A percentile compares a stretch with the other conserved stretches of the same genome.
phyloP scores from a whole-genome alignment of 2,113 vertebrate species.

The Colistium nudipinnis region DNA sequence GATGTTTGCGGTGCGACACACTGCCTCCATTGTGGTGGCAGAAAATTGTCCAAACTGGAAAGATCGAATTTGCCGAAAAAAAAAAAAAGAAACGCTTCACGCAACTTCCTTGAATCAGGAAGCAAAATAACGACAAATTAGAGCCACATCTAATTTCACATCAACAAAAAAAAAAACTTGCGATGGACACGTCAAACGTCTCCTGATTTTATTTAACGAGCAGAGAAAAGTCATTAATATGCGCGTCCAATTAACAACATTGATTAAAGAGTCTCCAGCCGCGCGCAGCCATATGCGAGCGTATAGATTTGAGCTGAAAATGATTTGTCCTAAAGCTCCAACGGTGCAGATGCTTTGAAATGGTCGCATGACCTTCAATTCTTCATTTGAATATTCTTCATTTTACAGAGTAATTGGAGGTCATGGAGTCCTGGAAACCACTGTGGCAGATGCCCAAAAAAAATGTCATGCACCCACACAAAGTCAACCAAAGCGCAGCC shows the following conservation, averaged over 20 bases:
- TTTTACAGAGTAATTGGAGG: neutral
- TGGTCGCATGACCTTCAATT: too few species aligned
- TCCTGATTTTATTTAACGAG: neutral
- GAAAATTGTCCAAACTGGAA: slow-evolving; percentile 13
- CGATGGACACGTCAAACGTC: neutral
- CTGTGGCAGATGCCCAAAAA: neutral
- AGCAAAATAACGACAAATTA: neutral
- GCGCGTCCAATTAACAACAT: neutral
- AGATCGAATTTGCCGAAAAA: neutral
- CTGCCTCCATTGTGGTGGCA: slow-evolving; percentile 8
- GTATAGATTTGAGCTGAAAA: too few species aligned
- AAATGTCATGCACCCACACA: neutral
- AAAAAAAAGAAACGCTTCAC: neutral
- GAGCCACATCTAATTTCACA: neutral
- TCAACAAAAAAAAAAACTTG: neutral
- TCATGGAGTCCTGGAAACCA: neutral
- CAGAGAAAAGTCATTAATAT: too few species aligned
- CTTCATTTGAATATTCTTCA: neutral
- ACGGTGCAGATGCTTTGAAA: too few species aligned
- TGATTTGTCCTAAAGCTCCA: too few species aligned
- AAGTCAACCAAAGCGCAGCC: neutral
- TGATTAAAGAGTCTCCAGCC: too few species aligned
- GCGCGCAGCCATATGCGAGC: too few species aligned
- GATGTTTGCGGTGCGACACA: neutral
- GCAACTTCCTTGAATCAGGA: neutral